Base-by-base conservation (phyloP, 2,888 invertebrate species). In the Strigamia transsilvanica region DNA sequence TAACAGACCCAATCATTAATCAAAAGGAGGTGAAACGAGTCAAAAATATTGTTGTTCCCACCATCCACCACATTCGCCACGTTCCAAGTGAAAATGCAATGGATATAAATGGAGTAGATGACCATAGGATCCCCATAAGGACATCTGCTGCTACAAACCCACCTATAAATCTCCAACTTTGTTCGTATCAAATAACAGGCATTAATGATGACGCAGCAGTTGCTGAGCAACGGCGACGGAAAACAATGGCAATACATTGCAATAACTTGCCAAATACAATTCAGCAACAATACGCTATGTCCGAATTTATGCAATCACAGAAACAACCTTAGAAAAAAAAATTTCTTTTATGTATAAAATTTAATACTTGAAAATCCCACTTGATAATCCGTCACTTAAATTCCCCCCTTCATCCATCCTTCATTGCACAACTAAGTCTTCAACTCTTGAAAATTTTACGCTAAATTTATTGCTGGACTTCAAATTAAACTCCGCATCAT, bases 381-480 rank as follows among this genome's bases (percentile, higher is more conserved):
- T 61, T 61, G 15, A 13, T 13, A 51, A 51, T 10, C 51, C 51
- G 51, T n/a, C 51, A 0, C 51, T 38, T 38, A 38, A 27, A 18
- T 4, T 23, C 61, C n/a, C 66, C 73, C 12, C 15, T 73, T 73
- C 73, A 32, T 73, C 73, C 12, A 23, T 18, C 61, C 61, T 21
- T 61, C 61, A 61, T 61, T 61, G n/a, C 61, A 12, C 32, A 4
- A 32, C 32, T 32, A 73, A 73, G 73, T 73, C 73, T 73, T 73
- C 73, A 73, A 73, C 32, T 73, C 73, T 73, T 73, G 73, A 73
- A 66, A 56, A 73, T 73, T 73, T 73, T 73, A 73, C 73, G 73
- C 73, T 73, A 73, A 73, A 73, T 73, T 73, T 73, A 73, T 73
- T 73, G 73, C 73, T 73, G 73, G 73, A 73, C 73, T 73, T 73